phyloP scores from a whole-genome alignment of 2,797 vertebrate genomes.

The Labeo calbasu region DNA sequence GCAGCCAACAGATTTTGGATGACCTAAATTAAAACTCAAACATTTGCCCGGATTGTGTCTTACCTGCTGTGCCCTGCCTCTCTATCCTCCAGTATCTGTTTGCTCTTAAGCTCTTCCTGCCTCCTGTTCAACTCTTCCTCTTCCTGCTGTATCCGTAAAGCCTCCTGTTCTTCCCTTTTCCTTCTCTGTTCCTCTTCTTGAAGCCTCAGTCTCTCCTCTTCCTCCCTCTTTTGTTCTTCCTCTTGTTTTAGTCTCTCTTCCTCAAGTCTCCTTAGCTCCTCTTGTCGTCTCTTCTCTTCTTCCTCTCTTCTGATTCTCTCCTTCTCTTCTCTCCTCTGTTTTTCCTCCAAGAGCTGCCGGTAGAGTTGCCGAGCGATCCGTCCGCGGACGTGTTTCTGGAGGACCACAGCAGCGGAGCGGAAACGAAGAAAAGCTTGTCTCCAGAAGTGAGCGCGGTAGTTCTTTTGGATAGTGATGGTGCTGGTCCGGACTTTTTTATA shows the following conservation, averaged over 20 bases:
- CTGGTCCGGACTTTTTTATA: slow-evolving; percentile 83
- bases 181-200: slow-evolving; percentile 57
- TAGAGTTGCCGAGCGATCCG: slow-evolving; percentile 79
- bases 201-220: slow-evolving; percentile 40
- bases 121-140: slow-evolving; percentile 47
- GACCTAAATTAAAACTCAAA: slow-evolving; percentile 30
- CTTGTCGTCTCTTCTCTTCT: slow-evolving; percentile 73
- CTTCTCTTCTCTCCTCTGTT: slow-evolving; percentile 72
- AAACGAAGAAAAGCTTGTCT: slow-evolving; percentile 79
- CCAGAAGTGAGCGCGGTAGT: slow-evolving; percentile 89
- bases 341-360: slow-evolving; percentile 80
- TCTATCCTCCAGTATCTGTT: slow-evolving; percentile 52
- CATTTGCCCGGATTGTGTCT: slow-evolving; percentile 20
- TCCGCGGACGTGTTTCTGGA: slow-evolving; percentile 89
- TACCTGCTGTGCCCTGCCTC: slow-evolving; percentile 69
- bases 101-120: slow-evolving; percentile 54
- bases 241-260: slow-evolving; percentile 56
- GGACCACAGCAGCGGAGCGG: slow-evolving; percentile 78
- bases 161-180: slow-evolving; percentile 50
- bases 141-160: slow-evolving; percentile 29
- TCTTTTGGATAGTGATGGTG: slow-evolving; percentile 88
- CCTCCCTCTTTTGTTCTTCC: slow-evolving; percentile 66
- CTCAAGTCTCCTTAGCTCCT: slow-evolving; percentile 65
- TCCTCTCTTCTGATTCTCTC: slow-evolving; percentile 63
- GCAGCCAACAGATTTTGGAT: slow-evolving; percentile 22